Evolutionary conservation across 2,113 vertebrate genomes (phyloP), one percentile per base, ranked within the genome.

Genomic region (Emydocephalus ijimae): DNA sequence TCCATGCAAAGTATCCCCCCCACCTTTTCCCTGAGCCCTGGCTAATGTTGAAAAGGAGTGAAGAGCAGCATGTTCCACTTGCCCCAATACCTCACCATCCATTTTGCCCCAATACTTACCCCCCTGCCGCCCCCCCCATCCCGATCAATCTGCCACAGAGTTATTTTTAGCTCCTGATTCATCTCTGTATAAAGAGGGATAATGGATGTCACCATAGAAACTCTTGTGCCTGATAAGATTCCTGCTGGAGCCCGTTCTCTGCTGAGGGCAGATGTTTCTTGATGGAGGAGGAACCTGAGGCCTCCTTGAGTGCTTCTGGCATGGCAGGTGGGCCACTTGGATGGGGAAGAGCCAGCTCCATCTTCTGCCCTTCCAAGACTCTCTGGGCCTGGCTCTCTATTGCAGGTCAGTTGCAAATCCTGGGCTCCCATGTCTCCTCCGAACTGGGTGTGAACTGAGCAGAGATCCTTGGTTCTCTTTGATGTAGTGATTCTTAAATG

Each of bases 121-220:
- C 29, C 48, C 5, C 91, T 93, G 39, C 14, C n/a, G n/a, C 48
- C 91, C 0, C 23, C 0, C n/a, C 18, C 55, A 81, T 4, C 5
- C 5, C 3, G 69, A 3, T 39, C 91, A 85, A 0, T 89, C 89
- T 11, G 2, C 34, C 0, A 52, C 92, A 87, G 92, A 92, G 64
- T 90, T 96, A 96, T 96, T 95, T 95, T 95, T 96, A 96, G 96
- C 20, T 57, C 95, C 93, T 96, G 96, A 95, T 95, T 96, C 96
- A 96, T 85, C 95, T 55, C 87, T 55, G 91, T 14, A 1, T 11
- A 5, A 21, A 93, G 61, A 45, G 2, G 95, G 94, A 96, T 92
- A 94, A 34, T 2, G 39, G 94, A 85, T 57, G 94, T 96, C 85
- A 57, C 96, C 96, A 95, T 97, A 89, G 97, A 95, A 97, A 97